A percentile compares a stretch with the other conserved stretches of the same genome.
phyloP scores from a whole-genome alignment of 2,797 vertebrate species.

The Salmo trutta region DNA sequence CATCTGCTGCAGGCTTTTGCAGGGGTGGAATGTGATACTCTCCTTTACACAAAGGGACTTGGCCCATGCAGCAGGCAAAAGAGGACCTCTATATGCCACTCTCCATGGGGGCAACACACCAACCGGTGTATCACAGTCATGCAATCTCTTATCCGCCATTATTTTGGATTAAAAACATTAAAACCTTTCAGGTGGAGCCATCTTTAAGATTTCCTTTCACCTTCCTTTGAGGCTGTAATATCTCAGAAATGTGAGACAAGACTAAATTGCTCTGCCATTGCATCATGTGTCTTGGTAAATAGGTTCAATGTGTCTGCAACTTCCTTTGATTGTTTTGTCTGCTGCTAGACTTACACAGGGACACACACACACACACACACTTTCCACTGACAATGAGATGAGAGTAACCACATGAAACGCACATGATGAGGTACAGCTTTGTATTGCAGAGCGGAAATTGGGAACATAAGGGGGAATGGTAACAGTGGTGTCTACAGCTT shows the following conservation, averaged over 20 bases:
- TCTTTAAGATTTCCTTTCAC: background rate
- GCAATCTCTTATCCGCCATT: slow-evolving; percentile 39
- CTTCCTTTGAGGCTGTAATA: slow-evolving; percentile 57
- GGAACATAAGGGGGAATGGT: slow-evolving; percentile 70
- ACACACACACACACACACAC: slow-evolving; percentile 14
- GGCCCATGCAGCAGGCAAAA: slow-evolving; percentile 64
- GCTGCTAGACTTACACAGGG: slow-evolving; percentile 44
- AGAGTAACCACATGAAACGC: slow-evolving; percentile 76
- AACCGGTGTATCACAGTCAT: slow-evolving; percentile 49
- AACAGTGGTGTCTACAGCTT: slow-evolving; percentile 62
- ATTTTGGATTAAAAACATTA: slow-evolving; percentile 66
- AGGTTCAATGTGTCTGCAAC: slow-evolving; percentile 75
- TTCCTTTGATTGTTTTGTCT: slow-evolving; percentile 76
- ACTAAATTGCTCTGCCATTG: slow-evolving; percentile 74
- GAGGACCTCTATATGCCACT: slow-evolving; percentile 61
- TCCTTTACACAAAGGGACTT: slow-evolving; percentile 73
- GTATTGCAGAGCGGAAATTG: slow-evolving; percentile 70
- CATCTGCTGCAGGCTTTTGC: slow-evolving; percentile 79
- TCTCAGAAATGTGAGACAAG: slow-evolving; percentile 54
- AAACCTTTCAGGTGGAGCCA: slow-evolving; percentile 18
- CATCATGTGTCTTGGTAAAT: slow-evolving; percentile 78
- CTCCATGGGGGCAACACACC: slow-evolving; percentile 57
- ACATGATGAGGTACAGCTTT: slow-evolving; percentile 70
- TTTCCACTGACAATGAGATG: slow-evolving; percentile 65
- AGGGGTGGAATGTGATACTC: slow-evolving; percentile 80